phyloP scores from a whole-genome alignment of 2,797 vertebrate species.

The Notamacropus eugenii region DNA sequence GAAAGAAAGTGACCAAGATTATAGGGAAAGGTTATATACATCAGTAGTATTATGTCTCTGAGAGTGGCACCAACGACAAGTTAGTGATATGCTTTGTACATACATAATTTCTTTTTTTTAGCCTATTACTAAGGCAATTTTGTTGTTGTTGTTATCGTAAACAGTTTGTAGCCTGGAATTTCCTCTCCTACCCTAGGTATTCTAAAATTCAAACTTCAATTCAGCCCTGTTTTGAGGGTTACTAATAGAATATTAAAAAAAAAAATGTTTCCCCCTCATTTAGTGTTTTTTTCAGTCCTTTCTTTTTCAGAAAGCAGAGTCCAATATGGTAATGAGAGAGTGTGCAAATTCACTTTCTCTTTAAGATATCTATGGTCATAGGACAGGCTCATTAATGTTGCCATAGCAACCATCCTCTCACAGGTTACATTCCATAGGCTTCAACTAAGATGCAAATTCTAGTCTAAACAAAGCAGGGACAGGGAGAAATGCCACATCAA shows the following conservation, averaged over 20 bases:
- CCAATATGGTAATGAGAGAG: conserved; percentile 69
- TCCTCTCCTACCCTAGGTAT: conserved; percentile 40
- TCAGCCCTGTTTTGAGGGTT: conserved; percentile 67
- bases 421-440: conserved; percentile 76
- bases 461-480: conserved; percentile 78
- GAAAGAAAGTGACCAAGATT: background rate
- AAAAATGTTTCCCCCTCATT: conserved; percentile 61
- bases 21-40: background rate
- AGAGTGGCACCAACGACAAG: background rate
- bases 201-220: conserved; percentile 39
- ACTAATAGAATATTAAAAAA: conserved; percentile 51
- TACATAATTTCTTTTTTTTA: background rate
- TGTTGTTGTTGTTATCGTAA: conserved; percentile 25
- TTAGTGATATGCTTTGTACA: background rate
- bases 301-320: conserved; percentile 62
- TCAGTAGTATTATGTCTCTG: background rate
- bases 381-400: conserved; percentile 81
- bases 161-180: conserved; percentile 48
- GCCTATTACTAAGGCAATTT: conserved; percentile 28
- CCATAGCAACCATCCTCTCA: conserved; percentile 77
- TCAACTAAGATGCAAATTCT: conserved; percentile 78
- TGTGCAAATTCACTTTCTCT: conserved; percentile 68
- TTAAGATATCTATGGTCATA: conserved; percentile 75
- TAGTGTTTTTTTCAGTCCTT: conserved; percentile 59
- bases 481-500: conserved; percentile 68